Evolutionary conservation across 2,113 vertebrate species (phyloP).

Genomic region (Genyomyrus donnyi): DNA sequence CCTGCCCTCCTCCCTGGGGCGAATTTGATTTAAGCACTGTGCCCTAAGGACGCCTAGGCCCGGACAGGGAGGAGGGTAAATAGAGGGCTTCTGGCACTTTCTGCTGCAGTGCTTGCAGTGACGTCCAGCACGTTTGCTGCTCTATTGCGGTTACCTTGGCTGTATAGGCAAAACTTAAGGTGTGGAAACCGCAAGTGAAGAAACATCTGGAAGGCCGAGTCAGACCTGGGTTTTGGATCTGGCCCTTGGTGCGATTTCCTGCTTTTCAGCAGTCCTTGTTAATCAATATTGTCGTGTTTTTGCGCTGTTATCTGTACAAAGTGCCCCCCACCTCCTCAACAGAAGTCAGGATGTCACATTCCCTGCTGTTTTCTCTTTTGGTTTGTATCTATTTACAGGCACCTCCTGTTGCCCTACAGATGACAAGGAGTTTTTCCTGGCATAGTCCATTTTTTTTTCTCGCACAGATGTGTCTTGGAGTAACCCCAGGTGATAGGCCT

Average conservation of each 20-base stretch:
- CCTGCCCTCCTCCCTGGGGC: neutral
- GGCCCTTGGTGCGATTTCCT: neutral
- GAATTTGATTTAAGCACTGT: constrained; percentile 25
- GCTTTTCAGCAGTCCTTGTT: neutral
- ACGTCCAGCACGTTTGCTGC: neutral
- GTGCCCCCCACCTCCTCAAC: neutral
- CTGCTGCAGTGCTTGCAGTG: neutral
- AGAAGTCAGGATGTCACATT: neutral
- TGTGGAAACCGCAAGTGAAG: neutral
- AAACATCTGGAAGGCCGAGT: neutral
- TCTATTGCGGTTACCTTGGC: neutral
- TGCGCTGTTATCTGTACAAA: neutral
- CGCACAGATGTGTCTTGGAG: neutral
- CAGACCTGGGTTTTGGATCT: neutral
- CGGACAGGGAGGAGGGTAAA: constrained; percentile 5
- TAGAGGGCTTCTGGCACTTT: constrained; percentile 5
- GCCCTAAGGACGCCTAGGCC: constrained; percentile 15
- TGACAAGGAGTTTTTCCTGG: neutral
- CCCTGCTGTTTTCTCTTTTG: neutral
- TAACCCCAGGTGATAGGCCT: no score
- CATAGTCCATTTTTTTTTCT: neutral
- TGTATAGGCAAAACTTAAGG: neutral
- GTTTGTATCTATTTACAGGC: neutral
- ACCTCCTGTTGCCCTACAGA: neutral
- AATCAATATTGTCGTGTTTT: neutral